phyloP scores from a whole-genome alignment of 1,140 invertebrate genomes.

The Diabrotica undecimpunctata region DNA sequence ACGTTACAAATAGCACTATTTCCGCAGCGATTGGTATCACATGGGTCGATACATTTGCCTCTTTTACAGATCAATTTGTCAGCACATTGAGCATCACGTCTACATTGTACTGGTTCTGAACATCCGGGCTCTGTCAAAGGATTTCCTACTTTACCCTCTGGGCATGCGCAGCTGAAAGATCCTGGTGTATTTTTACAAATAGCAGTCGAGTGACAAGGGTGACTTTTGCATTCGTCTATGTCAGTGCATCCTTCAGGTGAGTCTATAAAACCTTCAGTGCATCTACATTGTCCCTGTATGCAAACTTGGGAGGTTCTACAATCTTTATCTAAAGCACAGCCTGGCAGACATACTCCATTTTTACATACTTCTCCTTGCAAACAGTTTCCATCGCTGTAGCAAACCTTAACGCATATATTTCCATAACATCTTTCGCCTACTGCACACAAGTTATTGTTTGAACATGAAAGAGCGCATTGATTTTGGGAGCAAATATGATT shows the following conservation, averaged over 20 bases:
- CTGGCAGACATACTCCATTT: conserved; percentile 72
- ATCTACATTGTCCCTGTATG: conserved; percentile 73
- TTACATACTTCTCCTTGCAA: conserved; percentile 82
- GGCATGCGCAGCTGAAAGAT: conserved; percentile 76
- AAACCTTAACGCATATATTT: conserved; percentile 77
- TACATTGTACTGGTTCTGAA: conserved; percentile 66
- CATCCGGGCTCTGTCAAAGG: conserved; percentile 69
- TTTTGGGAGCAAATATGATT: conserved; percentile 71
- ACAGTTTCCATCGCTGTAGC: conserved; percentile 85
- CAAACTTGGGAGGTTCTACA: conserved; percentile 79
- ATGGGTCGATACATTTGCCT: conserved; percentile 74
- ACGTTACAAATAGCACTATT: conserved; percentile 69
- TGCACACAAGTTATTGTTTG: conserved; percentile 67
- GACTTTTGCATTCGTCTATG: conserved; percentile 73
- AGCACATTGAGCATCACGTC: conserved; percentile 63
- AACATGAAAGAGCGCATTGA: conserved; percentile 72
- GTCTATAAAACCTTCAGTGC: conserved; percentile 65
- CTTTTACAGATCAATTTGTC: conserved; percentile 68
- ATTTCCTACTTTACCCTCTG: conserved; percentile 73
- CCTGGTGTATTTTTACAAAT: conserved; percentile 76
- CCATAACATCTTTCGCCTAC: conserved; percentile 78
- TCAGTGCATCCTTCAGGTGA: conserved; percentile 69
- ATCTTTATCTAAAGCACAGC: conserved; percentile 77
- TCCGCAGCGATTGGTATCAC: conserved; percentile 64
- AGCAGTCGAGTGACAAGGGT: conserved; percentile 76